These are phyloP conservation scores for Pegoplata infirma DNA, from an alignment of 2,888 invertebrate genomes.

Conservation along the genomic window DNA sequence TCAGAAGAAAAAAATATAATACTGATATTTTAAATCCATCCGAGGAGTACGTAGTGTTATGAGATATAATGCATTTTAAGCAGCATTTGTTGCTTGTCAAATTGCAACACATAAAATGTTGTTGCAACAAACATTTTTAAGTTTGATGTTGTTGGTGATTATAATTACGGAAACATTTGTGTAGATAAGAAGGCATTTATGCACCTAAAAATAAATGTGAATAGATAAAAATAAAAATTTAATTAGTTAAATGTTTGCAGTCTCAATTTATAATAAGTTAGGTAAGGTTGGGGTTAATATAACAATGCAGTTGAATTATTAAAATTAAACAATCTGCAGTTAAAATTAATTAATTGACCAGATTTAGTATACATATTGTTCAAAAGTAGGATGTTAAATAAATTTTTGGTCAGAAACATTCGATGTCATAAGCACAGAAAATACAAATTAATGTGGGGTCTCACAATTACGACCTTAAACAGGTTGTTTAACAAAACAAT, in stretches of 20 bases:
- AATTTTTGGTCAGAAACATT: too few relatives aligned
- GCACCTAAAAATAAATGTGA: neutral
- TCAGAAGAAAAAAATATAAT: constrained; percentile 31
- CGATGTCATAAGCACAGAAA: too few relatives aligned
- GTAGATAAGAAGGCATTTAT: neutral
- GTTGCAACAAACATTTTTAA: constrained; percentile 50
- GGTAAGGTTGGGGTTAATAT: too few relatives aligned
- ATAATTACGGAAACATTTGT: neutral
- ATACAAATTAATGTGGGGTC: too few relatives aligned
- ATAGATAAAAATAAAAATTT: neutral
- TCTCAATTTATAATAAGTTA: too few relatives aligned
- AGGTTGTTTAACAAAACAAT: too few relatives aligned
- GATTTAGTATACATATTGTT: too few relatives aligned
- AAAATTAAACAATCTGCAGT: too few relatives aligned
- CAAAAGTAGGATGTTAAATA: too few relatives aligned
- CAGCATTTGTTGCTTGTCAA: constrained; percentile 46
- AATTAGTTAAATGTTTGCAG: neutral
- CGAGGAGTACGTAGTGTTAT: constrained; percentile 50
- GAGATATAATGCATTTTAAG: constrained; percentile 48
- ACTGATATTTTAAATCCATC: constrained; percentile 36
- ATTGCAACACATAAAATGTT: constrained; percentile 50
- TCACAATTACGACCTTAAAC: too few relatives aligned
- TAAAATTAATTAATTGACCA: too few relatives aligned
- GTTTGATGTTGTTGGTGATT: neutral
- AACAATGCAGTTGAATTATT: too few relatives aligned